Evolutionary conservation across 2,888 invertebrate species (phyloP).

Genomic region (Pecten maximus): DNA sequence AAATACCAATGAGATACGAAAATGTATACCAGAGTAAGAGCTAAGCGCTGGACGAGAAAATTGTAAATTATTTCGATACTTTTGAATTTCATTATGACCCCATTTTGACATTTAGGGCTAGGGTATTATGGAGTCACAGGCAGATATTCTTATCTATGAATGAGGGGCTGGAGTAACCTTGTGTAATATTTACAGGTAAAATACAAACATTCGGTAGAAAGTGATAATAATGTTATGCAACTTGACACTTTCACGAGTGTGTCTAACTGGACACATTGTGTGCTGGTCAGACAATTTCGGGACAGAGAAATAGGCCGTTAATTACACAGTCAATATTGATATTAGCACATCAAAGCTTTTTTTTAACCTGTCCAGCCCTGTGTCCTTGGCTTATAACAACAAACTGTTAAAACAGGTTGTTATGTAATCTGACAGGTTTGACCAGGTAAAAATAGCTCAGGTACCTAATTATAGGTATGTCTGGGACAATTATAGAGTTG

Average conservation of each 20-base stretch:
- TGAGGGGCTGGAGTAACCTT: neutral
- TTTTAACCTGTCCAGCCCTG: neutral
- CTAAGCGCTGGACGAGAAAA: no score
- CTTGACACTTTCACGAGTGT: neutral
- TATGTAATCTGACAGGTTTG: slow-evolving; percentile 7
- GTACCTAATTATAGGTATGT: neutral
- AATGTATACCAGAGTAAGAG: no score
- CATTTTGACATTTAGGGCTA: neutral
- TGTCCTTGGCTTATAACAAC: neutral
- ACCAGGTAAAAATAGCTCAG: neutral
- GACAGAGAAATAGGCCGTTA: neutral
- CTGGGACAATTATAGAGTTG: neutral
- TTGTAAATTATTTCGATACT: no score
- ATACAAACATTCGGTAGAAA: neutral
- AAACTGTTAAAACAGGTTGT: slow-evolving; percentile 1
- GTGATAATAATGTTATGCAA: neutral
- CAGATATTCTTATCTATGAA: no score
- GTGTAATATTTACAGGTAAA: neutral
- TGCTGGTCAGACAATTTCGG: neutral
- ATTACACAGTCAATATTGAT: slow-evolving; percentile 2
- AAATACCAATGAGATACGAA: no score
- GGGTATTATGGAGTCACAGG: neutral
- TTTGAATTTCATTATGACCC: no score
- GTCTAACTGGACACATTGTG: neutral
- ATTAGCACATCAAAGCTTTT: neutral